Evolutionary conservation across 2,113 vertebrate genomes (phyloP), one percentile per base, ranked within the genome.

Genomic region (Bolborhynchus lineola): DNA sequence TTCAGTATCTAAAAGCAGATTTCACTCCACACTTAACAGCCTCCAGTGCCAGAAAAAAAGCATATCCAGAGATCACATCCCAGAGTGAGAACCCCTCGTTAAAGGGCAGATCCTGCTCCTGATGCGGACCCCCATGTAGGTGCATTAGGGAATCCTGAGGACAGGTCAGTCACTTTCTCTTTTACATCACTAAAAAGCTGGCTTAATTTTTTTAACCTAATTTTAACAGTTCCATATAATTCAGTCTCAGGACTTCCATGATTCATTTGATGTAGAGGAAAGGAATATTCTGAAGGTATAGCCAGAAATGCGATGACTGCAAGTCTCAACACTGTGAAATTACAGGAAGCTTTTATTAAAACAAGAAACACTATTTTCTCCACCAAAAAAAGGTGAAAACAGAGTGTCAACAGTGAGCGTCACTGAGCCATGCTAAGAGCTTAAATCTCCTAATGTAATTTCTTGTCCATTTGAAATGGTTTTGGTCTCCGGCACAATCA

Each of bases 391-490:
- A 71, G 33, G 33, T 35, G 67, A 26, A 52, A 91, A 59, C 47
- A 89, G 89, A 93, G 18, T 4, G 44, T 55, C 44, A 72, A 77
- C 67, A 82, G 57, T 59, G 33, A 75, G 49, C 71, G 89, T 92
- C 70, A 90, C 6, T 63, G 39, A 91, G 78, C 79, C 63, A 67
- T 4, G 24, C 35, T 75, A 60, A 46, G 60, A 67, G 52, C 8
- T 0, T 52, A 88, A 84, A 37, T 47, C 29, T 59, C 57, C 60
- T 70, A 60, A 76, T 76, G 90, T 91, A 10, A 72, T 65, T 82
- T 82, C 76, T 83, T 82, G 85, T 82, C 75, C 83, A 78, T 92
- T 60, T 60, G 31, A 95, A 96, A 95, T 8, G 24, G 72, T 79
- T 86, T 93, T 92, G 49, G 71, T 80, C 92, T 90, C 86, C 67